phyloP scores from a whole-genome alignment of 37 sponge, comb jelly and placozoan genomes.

The Lycopodina hypogea region DNA sequence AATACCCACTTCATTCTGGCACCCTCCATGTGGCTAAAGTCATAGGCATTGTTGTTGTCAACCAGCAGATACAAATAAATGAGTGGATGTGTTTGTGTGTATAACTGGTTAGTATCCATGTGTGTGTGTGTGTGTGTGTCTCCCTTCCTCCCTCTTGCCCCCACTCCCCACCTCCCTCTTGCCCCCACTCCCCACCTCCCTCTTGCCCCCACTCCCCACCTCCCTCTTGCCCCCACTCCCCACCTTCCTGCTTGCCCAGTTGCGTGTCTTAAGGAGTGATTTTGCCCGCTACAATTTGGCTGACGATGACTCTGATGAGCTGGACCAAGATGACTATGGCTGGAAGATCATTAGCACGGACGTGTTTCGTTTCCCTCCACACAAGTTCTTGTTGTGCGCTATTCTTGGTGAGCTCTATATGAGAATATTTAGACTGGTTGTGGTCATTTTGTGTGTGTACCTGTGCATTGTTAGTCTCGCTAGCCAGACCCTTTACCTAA shows the following conservation, averaged over 20 bases:
- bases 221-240: slow-evolving; percentile 4
- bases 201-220: neutral
- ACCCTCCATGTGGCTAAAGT: too few species aligned
- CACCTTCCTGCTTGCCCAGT: slow-evolving; percentile 14
- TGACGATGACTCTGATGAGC: slow-evolving; percentile 64
- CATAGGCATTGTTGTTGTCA: too few species aligned
- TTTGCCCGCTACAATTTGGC: slow-evolving; percentile 81
- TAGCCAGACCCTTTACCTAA: too few species aligned
- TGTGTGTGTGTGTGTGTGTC: too few species aligned
- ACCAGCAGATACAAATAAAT: too few species aligned
- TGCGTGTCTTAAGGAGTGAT: slow-evolving; percentile 77
- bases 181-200: neutral
- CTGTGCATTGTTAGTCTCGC: neutral
- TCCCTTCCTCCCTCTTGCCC: neutral
- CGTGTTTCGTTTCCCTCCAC: slow-evolving; percentile 85
- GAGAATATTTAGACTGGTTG: neutral
- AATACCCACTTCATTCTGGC: too few species aligned
- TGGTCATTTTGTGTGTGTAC: neutral
- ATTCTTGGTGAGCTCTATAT: slow-evolving; percentile 69
- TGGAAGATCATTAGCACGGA: slow-evolving; percentile 90
- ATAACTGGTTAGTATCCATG: neutral
- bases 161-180: neutral
- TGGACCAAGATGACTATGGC: slow-evolving; percentile 85
- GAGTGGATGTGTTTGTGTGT: neutral
- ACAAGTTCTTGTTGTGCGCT: slow-evolving; percentile 70